Base-by-base conservation (phyloP, 2,888 invertebrate species). In the Cetonia aurata region DNA sequence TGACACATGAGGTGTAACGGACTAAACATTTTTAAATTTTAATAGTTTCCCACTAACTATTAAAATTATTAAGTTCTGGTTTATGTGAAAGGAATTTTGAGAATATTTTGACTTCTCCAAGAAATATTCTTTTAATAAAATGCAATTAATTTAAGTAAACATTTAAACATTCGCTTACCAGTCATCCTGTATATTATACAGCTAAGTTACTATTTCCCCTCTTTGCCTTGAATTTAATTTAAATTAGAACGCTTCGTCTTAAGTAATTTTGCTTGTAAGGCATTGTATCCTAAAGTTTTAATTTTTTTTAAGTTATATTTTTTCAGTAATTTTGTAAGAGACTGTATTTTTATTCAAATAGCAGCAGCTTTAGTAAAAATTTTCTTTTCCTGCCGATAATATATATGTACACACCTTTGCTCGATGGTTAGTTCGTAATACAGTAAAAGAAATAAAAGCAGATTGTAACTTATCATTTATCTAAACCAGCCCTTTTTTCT, bases 401-500 rank as follows among this genome's bases (percentile, higher is more conserved):
- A 25, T 48, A 62, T 33, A 55, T 60, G n/a, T 56, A 68, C 69
- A 73, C 74, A 73, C 74, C 74, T 71, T 71, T 73, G 76, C 76
- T 75, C 76, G 76, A 69, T 71, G 74, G 74, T 73, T 71, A 69
- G 72, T 60, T 72, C 9, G 41, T 57, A 42, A 56, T 62, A 62
- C 62, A 50, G 50, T 62, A 62, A 62, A 33, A 37, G 50, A 62
- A 62, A 62, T 50, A 50, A 57, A 13, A 56, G 37, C 31, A 19
- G 37, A 12, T 56, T 37, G 33, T 56, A 37, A 15, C 3, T 1
- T 37, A 37, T 37, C 37, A 37, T 37, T 8, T 66, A 52, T 77
- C 77, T 78, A 80, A 80, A 79, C 75, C 70, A 74, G 74, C 73
- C 79, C 82, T 79, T 79, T 83, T 62, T 62, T 80, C 82, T 80